Percentiles rank a stretch among this genome's conserved stretches.
Evolutionary conservation across 2,888 invertebrate species (phyloP).

Genomic region (Cheilosia impressa): DNA sequence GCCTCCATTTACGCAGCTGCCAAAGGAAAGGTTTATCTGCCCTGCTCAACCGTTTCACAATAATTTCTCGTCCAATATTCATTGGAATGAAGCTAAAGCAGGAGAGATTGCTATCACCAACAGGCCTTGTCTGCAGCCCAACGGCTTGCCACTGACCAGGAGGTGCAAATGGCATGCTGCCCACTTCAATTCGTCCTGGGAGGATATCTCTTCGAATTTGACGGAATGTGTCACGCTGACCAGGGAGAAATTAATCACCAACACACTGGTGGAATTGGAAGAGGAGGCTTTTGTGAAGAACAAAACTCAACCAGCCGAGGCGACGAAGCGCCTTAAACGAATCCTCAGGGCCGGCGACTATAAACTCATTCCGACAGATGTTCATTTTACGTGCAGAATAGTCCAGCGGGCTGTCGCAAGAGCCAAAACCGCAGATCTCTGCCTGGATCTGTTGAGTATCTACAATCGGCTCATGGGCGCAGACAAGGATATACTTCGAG

Average conservation of each 20-base stretch:
- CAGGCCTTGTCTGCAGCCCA: slow-evolving; percentile 84
- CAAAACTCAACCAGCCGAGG: neutral
- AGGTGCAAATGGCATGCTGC: slow-evolving; percentile 84
- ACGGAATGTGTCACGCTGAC: slow-evolving; percentile 77
- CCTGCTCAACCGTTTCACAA: slow-evolving; percentile 28
- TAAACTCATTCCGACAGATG: slow-evolving; percentile 85
- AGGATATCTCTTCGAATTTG: slow-evolving; percentile 79
- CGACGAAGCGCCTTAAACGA: slow-evolving; percentile 41
- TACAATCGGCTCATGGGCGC: slow-evolving; percentile 85
- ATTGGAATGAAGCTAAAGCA: slow-evolving; percentile 32
- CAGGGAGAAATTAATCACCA: slow-evolving; percentile 76
- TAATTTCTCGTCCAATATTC: neutral
- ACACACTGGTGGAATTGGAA: slow-evolving; percentile 77
- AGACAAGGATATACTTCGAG: slow-evolving; percentile 80
- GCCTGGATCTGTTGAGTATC: slow-evolving; percentile 78
- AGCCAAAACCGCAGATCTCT: slow-evolving; percentile 63
- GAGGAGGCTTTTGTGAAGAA: slow-evolving; percentile 56
- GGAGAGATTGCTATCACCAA: slow-evolving; percentile 37
- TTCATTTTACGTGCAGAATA: slow-evolving; percentile 84
- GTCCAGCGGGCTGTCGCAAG: slow-evolving; percentile 77
- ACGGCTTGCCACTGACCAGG: slow-evolving; percentile 86
- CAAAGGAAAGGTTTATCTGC: neutral
- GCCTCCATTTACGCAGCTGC: neutral
- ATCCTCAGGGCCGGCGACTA: slow-evolving; percentile 49
- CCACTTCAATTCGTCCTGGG: slow-evolving; percentile 85